Base-by-base conservation (phyloP, 2,888 invertebrate genomes). In the Fabriciana adippe region DNA sequence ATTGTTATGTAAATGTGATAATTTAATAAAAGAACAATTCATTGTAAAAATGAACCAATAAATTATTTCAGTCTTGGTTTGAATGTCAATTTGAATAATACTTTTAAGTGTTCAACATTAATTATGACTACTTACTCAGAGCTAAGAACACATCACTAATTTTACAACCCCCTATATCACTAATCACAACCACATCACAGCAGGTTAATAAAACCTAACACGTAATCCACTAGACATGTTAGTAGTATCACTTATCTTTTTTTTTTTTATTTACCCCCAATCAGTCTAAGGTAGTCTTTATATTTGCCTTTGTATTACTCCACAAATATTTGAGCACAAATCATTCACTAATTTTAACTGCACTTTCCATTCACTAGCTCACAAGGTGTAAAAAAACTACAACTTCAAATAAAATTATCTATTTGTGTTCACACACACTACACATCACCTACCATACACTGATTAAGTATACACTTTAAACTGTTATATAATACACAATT, bases 321-420 rank as follows among this genome's bases (percentile, higher is more conserved):
- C 61, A 69, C 67, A 61, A 70, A 66, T 71, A 62, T 69, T 63
- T 67, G 60, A 55, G 61, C 71, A 73, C 72, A 65, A 54, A 68
- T 63, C 50, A 71, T 67, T 68, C 73, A 75, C 73, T 70, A 57
- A 66, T 64, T 56, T 60, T 55, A 81, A 81, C 79, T 79, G 74
- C 87, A 86, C 85, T 81, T 81, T 59, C 56, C 73, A 73, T 76
- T 75, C 85, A 89, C 87, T 75, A 80, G 79, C 77, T 80, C 89
- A 90, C 90, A 86, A 88, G 91, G 91, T 88, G 75, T 83, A 91
- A 89, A 89, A 91, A 92, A 92, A 92, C 90, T 82, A 92, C 90
- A 89, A 85, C 82, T 78, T 85, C 73, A 80, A 84, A 86, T 85
- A 83, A 83, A 86, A 90, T 87, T 85, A 82, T 93, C 91, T 92